These are phyloP conservation scores for Sisyra terminalis DNA, from an alignment of 2,888 invertebrate species.

Conservation along the genomic window DNA sequence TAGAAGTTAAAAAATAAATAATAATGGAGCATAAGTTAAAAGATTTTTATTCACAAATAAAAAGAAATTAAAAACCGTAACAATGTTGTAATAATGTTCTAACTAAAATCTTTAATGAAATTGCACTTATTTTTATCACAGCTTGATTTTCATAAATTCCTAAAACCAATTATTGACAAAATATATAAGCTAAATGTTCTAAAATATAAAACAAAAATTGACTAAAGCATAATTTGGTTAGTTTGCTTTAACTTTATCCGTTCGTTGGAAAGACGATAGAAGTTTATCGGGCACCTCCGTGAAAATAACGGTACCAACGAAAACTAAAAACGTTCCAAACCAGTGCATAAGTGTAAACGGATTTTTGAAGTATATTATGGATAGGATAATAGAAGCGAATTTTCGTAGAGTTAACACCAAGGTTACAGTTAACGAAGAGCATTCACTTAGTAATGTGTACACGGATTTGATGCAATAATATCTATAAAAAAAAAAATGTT, in stretches of 20 bases:
- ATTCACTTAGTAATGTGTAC: constrained; percentile 85
- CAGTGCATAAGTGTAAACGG: constrained; percentile 85
- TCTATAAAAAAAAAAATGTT: constrained; percentile 15
- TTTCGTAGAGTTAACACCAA: constrained; percentile 90
- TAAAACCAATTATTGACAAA: too few species aligned
- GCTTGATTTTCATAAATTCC: too few species aligned
- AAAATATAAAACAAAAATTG: too few species aligned
- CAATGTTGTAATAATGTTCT: too few species aligned
- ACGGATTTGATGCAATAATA: constrained; percentile 86
- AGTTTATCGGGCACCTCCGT: constrained; percentile 41
- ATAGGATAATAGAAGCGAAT: constrained; percentile 88
- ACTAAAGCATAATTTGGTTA: too few species aligned
- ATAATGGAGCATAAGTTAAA: too few species aligned
- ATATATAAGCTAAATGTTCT: too few species aligned
- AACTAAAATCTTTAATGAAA: too few species aligned
- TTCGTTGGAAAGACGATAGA: not conserved
- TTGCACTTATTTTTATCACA: too few species aligned
- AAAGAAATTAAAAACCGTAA: too few species aligned
- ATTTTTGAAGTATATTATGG: constrained; percentile 87
- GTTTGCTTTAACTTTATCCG: not conserved
- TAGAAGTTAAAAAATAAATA: too few species aligned
- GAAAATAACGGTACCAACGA: constrained; percentile 84
- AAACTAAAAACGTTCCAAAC: constrained; percentile 80
- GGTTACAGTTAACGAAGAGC: constrained; percentile 86
- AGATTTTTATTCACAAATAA: too few species aligned